phyloP scores from a whole-genome alignment of 35 echinoderm and acorn worm species.

The Ophioderma brevispina region DNA sequence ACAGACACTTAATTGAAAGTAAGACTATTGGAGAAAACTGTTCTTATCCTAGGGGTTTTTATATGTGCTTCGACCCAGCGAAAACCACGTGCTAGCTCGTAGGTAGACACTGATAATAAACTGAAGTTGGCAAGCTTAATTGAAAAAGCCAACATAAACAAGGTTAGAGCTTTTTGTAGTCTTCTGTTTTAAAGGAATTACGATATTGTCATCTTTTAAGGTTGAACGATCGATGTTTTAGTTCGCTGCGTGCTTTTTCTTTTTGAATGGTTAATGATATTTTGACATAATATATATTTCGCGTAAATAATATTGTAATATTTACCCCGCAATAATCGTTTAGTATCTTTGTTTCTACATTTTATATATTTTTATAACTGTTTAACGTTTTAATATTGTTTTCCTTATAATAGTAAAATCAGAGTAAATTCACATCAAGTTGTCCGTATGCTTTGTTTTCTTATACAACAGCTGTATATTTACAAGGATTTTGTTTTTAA shows the following conservation, averaged over 20 bases:
- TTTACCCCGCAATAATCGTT: neutral
- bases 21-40: neutral
- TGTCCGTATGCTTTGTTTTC: too few relatives aligned
- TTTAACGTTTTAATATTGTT: too few relatives aligned
- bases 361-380: too few relatives aligned
- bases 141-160: neutral
- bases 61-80: neutral
- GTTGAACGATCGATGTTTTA: neutral
- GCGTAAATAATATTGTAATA: neutral
- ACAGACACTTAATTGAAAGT: neutral
- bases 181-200: neutral
- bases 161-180: neutral
- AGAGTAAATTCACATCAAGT: too few relatives aligned
- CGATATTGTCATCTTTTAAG: neutral
- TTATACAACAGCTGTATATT: too few relatives aligned
- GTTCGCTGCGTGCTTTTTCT: neutral
- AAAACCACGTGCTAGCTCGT: neutral
- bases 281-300: neutral
- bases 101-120: neutral
- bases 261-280: neutral
- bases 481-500: too few relatives aligned
- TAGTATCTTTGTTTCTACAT: neutral
- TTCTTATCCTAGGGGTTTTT: neutral
- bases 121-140: neutral
- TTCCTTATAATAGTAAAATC: too few relatives aligned